Base-by-base conservation (phyloP, 1,140 invertebrate genomes). In the Aricia agestis region DNA sequence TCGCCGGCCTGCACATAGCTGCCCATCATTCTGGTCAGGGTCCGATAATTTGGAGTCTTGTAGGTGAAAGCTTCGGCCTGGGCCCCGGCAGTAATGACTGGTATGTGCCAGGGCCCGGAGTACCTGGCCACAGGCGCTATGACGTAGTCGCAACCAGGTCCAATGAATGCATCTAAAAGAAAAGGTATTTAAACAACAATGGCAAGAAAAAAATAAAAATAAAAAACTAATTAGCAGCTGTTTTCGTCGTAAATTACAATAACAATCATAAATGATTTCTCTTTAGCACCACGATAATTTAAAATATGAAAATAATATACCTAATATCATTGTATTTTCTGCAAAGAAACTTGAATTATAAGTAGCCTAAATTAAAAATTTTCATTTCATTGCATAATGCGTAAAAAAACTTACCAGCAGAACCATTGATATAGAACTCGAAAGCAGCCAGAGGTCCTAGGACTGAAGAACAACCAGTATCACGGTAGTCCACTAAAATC, bases 61-160 rank as follows among this genome's bases (percentile, higher is more conserved):
- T 94, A 91, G 42, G 92, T 93, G 85, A 98, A 98, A 59, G 96
- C 95, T 71, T 96, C 95, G 0, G 96, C 96, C 79, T 97, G 95
- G 0, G 95, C 97, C 0, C 96, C 96, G 0, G 97, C 94, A 1
- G 97, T 98, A 6, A 99, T 85, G 1, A 98, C 94, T 0, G 98
- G 97, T 18, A 98, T 95, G 1, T 95, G 92, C 98, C 98, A 99
- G n/a, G 94, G 94, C 6, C 96, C 95, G 0, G 97, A 94, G 82
- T 98, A 98, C 13, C 97, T 93, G 0, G 97, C 95, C 1, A 99
- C 96, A 0, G 97, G 97, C 0, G 97, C 97, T 68, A 98, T 93
- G 4, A 96, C 96, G 87, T 98, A 98, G 78, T 98, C 97, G 88
- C 97, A 98, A 1, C 97, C 95, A 0, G 98, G 96, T 0, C 98